Percentiles rank a stretch among this genome's conserved stretches.
Evolutionary conservation across 2,113 vertebrate genomes (phyloP).

Genomic region (Carassius auratus): DNA sequence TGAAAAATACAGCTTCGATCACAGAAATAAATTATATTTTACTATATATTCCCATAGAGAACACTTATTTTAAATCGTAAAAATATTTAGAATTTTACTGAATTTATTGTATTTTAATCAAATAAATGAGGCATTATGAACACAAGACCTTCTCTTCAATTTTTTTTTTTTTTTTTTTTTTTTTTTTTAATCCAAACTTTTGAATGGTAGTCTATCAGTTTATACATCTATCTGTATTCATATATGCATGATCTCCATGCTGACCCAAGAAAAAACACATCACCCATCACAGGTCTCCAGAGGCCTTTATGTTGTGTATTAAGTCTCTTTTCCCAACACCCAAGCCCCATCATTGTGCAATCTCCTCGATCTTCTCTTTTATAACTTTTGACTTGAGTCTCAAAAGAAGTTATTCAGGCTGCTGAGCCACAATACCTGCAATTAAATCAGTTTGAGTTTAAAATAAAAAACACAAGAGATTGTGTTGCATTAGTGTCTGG

Average conservation of each 20-base stretch:
- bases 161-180: too few species aligned
- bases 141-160: too few species aligned
- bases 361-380: conserved; percentile 44
- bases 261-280: conserved; percentile 25
- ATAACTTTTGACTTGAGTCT: conserved; percentile 47
- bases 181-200: too few species aligned
- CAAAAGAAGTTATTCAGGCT: conserved; percentile 26
- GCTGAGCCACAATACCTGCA: conserved; percentile 41
- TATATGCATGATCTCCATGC: conserved; percentile 54
- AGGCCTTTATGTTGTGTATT: conserved; percentile 45
- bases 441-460: conserved; percentile 21
- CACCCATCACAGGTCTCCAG: conserved; percentile 38
- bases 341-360: conserved; percentile 44
- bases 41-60: too few species aligned
- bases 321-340: conserved; percentile 33
- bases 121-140: background rate
- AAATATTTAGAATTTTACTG: too few species aligned
- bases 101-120: too few species aligned
- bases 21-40: too few species aligned
- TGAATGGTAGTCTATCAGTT: background rate
- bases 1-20: background rate
- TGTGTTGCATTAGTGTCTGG: conserved; percentile 4
- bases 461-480: conserved; percentile 7
- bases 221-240: background rate
- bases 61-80: too few species aligned